Base-by-base conservation (phyloP, 1,140 invertebrate genomes). In the Proales similis region DNA sequence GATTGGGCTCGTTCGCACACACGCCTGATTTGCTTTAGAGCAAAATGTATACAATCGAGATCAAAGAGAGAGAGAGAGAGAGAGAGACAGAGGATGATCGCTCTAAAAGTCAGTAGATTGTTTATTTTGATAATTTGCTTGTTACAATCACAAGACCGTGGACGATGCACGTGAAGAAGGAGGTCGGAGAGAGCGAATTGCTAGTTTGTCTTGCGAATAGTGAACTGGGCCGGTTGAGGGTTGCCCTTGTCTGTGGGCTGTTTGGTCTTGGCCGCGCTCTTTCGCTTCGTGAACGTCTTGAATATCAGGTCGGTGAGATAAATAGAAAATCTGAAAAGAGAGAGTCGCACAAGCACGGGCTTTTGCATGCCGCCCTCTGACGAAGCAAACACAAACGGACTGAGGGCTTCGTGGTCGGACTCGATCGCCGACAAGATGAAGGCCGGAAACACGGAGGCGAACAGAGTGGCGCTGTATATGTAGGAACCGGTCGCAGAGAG, bases 391-490 rank as follows among this genome's bases (percentile, higher is more conserved):
- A 57, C 26, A 42, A 57, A 24, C n/a, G 51, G 51, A 4, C 17
- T 22, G 9, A 57, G 24, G 4, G 39, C 45, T 42, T 57, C 51
- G 5, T 36, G 45, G 12, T 57, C 51, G 7, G 51, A 57, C 19
- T 57, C 51, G n/a, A 57, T 57, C 4, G 51, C 51, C 30, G 51
- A 57, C 12, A 57, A 4, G 30, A 57, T 57, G 32, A 42, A 57
- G 19, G 51, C 51, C 4, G 51, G 51, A 57, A 57, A 57, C 29
- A 57, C 32, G 32, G 45, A 57, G 12, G 26, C 51, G 7, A 57
- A 57, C 12, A 57, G 24, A 29, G 51, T 39, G 6, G 51, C 51
- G 30, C 38, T 57, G 51, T 57, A 57, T n/a, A 57, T 57, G 29
- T 57, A 57, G 2, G 51, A 38, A 4, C 38, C 51, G 45, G 51